Conservation (phyloP, 2,888 invertebrate species). For the Sycophila texana region DNA sequence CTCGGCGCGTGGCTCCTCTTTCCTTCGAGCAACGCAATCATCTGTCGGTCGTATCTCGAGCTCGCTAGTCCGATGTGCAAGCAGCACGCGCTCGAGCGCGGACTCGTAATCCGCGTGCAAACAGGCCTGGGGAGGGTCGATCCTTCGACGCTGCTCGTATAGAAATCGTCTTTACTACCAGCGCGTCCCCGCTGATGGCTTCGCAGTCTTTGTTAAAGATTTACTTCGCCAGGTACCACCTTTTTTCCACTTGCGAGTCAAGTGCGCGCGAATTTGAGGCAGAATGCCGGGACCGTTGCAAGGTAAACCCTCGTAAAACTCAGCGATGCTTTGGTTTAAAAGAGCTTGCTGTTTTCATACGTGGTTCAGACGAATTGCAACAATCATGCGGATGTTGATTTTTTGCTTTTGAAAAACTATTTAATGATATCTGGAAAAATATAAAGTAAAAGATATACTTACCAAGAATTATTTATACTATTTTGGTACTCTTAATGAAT, state of each 20-base stretch:
- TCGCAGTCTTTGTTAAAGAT: constrained; percentile 52
- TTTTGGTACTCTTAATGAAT: too few relatives aligned
- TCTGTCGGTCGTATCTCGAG: constrained; percentile 57
- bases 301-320: constrained; percentile 47
- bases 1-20: background rate
- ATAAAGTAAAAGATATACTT: too few relatives aligned
- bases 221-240: constrained; percentile 39
- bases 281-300: constrained; percentile 24
- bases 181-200: constrained; percentile 18
- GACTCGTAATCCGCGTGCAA: constrained; percentile 65
- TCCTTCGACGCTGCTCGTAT: constrained; percentile 38
- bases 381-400: too few relatives aligned
- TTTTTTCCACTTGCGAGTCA: constrained; percentile 16
- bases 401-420: too few relatives aligned
- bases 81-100: constrained; percentile 57
- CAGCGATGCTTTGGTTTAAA: background rate
- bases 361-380: background rate
- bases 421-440: too few relatives aligned
- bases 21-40: constrained; percentile 48
- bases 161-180: constrained; percentile 51
- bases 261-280: constrained; percentile 15
- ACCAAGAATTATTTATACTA: too few relatives aligned
- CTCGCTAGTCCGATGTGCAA: constrained; percentile 65
- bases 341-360: background rate
- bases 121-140: constrained; percentile 59